Evolutionary conservation across 2,797 vertebrate genomes (phyloP).

Genomic region (Rhabdophis nuchalis): DNA sequence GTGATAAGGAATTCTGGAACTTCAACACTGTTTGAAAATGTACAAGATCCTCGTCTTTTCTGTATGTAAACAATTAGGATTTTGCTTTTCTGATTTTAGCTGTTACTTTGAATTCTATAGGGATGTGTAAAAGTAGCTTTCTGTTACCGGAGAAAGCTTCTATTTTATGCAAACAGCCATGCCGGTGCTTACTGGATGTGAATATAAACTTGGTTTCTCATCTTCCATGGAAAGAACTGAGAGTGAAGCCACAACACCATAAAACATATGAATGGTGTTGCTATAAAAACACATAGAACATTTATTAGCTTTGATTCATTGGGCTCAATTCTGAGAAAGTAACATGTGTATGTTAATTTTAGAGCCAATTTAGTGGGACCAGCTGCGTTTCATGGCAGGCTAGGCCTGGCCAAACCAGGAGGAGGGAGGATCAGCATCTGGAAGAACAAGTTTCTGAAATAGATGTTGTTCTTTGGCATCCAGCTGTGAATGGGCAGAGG

Average conservation of each 20-base stretch:
- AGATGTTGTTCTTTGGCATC: not conserved
- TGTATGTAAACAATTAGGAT: not conserved
- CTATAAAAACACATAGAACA: slow-evolving; percentile 33
- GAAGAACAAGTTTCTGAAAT: not conserved
- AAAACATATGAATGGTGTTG: slow-evolving; percentile 40
- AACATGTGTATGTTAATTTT: slow-evolving; percentile 5
- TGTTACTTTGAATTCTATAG: not conserved
- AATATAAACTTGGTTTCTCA: slow-evolving; percentile 45
- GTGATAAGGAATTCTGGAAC: not conserved
- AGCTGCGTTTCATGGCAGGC: slow-evolving; percentile 4
- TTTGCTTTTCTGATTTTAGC: not conserved
- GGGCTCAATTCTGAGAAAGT: not conserved
- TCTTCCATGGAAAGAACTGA: slow-evolving; percentile 44
- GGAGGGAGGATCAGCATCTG: not conserved
- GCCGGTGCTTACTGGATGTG: slow-evolving; percentile 7
- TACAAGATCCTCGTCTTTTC: not conserved
- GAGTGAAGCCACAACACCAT: slow-evolving; percentile 36
- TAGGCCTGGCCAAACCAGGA: not conserved
- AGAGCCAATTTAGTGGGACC: not conserved
- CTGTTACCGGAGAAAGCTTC: slow-evolving; percentile 13
- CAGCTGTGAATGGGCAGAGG: not conserved
- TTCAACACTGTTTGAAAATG: not conserved
- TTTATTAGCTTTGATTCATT: not conserved
- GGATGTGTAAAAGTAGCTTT: slow-evolving; percentile 27
- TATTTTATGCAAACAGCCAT: slow-evolving; percentile 27